Base-by-base conservation (phyloP, 2,888 invertebrate species). In the Sisyra nigra region DNA sequence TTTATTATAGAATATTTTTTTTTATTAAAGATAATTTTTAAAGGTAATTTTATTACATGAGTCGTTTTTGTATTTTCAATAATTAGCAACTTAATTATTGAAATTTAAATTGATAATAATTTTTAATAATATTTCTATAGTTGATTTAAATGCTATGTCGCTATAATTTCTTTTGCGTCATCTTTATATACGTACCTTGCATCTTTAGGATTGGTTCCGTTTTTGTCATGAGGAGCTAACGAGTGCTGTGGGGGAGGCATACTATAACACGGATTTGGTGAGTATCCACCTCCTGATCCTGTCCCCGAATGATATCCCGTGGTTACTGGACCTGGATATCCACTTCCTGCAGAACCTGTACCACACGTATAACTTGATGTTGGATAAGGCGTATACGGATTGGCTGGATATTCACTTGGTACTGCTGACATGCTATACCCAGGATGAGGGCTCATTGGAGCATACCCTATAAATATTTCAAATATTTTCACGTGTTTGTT, bases 191-290 rank as follows among this genome's bases (percentile, higher is more conserved):
- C 65, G 72, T 65, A 82, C 81, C 80, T 75, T 64, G 73, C 73
- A 53, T 82, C 81, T 60, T 83, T 82, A 51, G 61, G 63, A 33
- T 53, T 9, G 75, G 69, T 57, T 39, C 46, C 48, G 57, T 51
- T 33, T 56, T 79, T 85, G 67, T 86, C 80, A 62, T 81, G 85
- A 55, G 71, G 76, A 46, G 79, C 80, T 50, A 61, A 58, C 53
- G 67, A 68, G 50, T 82, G 81, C 58, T 83, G 83, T 31, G 86
- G 86, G 45, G 83, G 83, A 46, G 87, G 86, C 86, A 88, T 87
- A 57, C 84, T 84, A 66, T 87, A 87, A 57, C 86, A 87, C 39
- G 80, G 76, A 52, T 69, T 65, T 42, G 82, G 80, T 42, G 80
- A 77, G 62, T 82, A 82, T 47, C 71, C 73, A 47, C 70, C 69